Evolutionary conservation across 2,113 vertebrate genomes (phyloP).

Genomic region (Cyanoderma ruficeps): DNA sequence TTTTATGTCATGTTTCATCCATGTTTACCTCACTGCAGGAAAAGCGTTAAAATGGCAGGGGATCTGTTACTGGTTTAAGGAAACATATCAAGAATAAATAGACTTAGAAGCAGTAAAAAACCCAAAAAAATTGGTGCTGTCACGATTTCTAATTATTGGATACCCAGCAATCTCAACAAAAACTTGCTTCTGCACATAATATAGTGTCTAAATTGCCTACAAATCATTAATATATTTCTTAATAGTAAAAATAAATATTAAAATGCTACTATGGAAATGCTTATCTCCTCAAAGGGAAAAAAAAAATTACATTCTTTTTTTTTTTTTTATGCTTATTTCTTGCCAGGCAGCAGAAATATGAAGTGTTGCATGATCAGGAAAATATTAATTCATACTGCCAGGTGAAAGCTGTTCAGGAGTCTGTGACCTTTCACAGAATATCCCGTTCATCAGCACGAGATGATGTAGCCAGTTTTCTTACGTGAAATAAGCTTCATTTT

Average conservation of each 20-base stretch:
- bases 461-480: neutral
- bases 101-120: neutral
- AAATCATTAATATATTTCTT: neutral
- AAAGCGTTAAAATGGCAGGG: neutral
- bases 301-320: neutral
- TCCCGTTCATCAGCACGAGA: neutral
- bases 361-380: neutral
- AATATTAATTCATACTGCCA: neutral
- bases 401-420: neutral
- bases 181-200: neutral
- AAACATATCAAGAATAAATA: neutral
- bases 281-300: constrained; percentile 1
- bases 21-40: neutral
- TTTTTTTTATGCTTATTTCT: neutral
- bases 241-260: constrained; percentile 6
- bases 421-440: neutral
- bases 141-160: neutral
- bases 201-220: neutral
- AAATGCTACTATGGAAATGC: neutral
- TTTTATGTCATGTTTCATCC: neutral
- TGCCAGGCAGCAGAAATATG: neutral
- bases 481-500: neutral
- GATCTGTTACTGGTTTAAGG: constrained; percentile 21
- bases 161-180: neutral
- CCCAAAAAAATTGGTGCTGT: neutral